Evolutionary conservation across 2,113 vertebrate species (phyloP).

Genomic region (Marcusenius ussheri): DNA sequence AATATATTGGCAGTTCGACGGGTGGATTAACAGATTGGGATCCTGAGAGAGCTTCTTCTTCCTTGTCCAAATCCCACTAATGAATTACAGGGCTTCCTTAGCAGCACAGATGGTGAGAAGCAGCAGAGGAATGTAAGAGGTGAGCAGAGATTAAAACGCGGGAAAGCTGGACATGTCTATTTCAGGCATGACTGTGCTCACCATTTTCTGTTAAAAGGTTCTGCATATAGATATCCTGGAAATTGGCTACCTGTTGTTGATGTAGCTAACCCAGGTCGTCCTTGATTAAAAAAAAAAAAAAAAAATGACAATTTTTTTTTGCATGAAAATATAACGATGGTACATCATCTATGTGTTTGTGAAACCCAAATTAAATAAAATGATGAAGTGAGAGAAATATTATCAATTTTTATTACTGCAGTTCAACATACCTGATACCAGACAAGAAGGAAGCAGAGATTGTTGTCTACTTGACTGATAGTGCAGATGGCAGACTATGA

Average conservation of each 20-base stretch:
- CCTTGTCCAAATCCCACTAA: not conserved
- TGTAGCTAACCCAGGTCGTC: not conserved
- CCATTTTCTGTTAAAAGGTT: not conserved
- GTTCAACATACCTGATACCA: not conserved
- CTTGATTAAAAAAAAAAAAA: not conserved
- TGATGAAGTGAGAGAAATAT: not conserved
- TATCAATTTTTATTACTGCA: not conserved
- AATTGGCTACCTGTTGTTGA: not conserved
- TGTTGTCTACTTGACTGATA: not conserved
- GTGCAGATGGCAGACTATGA: slow-evolving; percentile 43
- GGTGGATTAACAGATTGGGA: slow-evolving; percentile 7
- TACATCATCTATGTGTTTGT: not conserved
- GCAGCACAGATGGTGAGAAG: not conserved
- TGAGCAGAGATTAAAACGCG: not conserved
- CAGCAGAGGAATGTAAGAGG: not conserved
- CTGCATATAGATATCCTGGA: not conserved
- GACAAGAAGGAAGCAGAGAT: not conserved
- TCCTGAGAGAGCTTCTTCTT: not conserved
- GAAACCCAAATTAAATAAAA: not conserved
- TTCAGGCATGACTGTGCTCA: not conserved
- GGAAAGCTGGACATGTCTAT: not conserved
- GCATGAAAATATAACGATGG: not conserved
- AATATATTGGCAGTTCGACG: not conserved
- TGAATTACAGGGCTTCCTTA: not conserved
- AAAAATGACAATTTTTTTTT: not conserved